Evolutionary conservation across 1,140 invertebrate species (phyloP).

Genomic region (Drosophila parvula): DNA sequence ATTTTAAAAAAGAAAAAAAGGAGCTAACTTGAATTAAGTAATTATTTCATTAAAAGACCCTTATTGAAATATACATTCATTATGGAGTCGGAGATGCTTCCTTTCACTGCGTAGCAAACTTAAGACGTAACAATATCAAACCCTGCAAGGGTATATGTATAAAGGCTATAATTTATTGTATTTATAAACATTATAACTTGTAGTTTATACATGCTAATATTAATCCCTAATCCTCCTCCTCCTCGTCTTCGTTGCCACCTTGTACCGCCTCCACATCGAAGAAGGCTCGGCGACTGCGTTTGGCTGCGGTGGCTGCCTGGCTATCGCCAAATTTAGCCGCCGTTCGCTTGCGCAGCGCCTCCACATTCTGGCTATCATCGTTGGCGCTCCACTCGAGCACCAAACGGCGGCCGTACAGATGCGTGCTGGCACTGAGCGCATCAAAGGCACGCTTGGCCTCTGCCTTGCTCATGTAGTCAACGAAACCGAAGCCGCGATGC

Average conservation of each 20-base stretch:
- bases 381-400: constrained; percentile 97
- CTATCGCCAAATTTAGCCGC: constrained; percentile 84
- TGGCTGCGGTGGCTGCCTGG: constrained; percentile 34
- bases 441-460: constrained; percentile 98
- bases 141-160: too few species aligned
- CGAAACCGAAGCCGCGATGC: constrained; percentile 98
- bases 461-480: constrained; percentile 94
- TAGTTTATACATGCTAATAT: not conserved
- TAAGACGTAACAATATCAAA: too few species aligned
- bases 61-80: too few species aligned
- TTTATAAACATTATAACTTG: not conserved
- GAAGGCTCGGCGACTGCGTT: constrained; percentile 67
- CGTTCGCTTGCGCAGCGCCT: constrained; percentile 93
- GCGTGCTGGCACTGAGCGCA: constrained; percentile 96
- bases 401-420: constrained; percentile 97
- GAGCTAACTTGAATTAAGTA: too few species aligned
- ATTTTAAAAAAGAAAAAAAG: not conserved
- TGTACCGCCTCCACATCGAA: constrained; percentile 58
- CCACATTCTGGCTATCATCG: constrained; percentile 90
- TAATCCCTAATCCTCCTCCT: constrained; percentile 11
- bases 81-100: too few species aligned
- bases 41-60: too few species aligned
- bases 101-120: too few species aligned
- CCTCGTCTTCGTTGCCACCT: constrained; percentile 48
- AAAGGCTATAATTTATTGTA: not conserved